These are phyloP conservation scores for Schizopygopsis malacanthus DNA, from an alignment of 2,797 vertebrate genomes.

Conservation along the genomic window DNA sequence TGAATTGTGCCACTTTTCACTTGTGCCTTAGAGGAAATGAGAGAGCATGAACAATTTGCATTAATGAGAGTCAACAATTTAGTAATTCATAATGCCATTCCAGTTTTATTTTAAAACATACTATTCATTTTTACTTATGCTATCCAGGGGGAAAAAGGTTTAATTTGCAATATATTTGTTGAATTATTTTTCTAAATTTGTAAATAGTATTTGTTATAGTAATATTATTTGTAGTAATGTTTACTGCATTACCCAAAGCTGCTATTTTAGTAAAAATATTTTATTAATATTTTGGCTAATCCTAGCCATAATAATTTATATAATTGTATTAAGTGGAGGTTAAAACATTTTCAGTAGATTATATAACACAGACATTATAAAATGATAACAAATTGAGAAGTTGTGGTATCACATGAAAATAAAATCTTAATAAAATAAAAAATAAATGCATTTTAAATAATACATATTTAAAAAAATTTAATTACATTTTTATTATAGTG, in stretches of 20 bases:
- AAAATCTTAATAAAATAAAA: background rate
- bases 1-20: constrained; percentile 1
- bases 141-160: background rate
- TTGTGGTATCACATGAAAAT: background rate
- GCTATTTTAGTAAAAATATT: background rate
- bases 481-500: no score
- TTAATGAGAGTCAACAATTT: background rate
- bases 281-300: no score
- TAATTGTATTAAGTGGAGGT: no score
- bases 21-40: background rate
- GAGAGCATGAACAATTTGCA: background rate
- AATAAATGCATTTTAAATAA: background rate
- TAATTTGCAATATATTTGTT: background rate
- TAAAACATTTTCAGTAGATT: no score
- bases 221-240: background rate
- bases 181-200: background rate
- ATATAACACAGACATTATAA: background rate
- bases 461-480: no score
- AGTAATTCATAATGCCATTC: background rate
- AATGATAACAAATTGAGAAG: background rate
- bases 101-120: background rate
- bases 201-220: background rate
- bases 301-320: no score
- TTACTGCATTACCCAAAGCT: background rate
- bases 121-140: background rate